Percentiles rank a stretch among this genome's conserved stretches.
Evolutionary conservation across 2,888 invertebrate species (phyloP).

Genomic region (Neuroscelio doddi): DNA sequence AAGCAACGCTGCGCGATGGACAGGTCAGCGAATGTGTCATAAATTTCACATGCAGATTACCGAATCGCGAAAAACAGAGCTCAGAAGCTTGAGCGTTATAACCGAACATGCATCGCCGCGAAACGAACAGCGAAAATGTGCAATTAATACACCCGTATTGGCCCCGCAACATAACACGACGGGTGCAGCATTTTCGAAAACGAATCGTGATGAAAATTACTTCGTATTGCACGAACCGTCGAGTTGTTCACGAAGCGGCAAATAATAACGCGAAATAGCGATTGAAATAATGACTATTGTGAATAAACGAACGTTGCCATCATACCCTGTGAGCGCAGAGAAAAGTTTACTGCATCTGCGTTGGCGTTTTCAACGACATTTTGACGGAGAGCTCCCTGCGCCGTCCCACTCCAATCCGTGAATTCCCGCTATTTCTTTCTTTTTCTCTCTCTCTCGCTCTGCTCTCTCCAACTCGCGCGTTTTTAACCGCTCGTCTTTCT

Average conservation of each 20-base stretch:
- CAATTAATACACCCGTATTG: too few relatives aligned
- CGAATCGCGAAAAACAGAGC: too few relatives aligned
- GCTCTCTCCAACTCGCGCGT: constrained; percentile 23
- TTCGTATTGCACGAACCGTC: too few relatives aligned
- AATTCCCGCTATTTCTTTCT: constrained; percentile 28
- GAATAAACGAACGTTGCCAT: neutral
- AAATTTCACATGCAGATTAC: too few relatives aligned
- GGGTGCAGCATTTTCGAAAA: neutral
- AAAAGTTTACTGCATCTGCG: constrained; percentile 62
- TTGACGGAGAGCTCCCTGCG: constrained; percentile 56
- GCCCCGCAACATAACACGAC: too few relatives aligned
- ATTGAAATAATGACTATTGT: neutral
- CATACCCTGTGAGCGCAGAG: constrained; percentile 4
- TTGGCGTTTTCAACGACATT: constrained; percentile 68
- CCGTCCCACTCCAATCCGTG: constrained; percentile 42
- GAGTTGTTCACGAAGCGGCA: too few relatives aligned
- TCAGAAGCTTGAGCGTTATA: too few relatives aligned
- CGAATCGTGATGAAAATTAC: neutral
- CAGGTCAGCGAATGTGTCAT: too few relatives aligned
- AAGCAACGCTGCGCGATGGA: too few relatives aligned
- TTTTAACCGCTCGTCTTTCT: neutral
- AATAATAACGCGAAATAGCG: neutral
- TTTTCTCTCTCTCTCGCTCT: constrained; percentile 2
- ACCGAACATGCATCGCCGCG: too few relatives aligned
- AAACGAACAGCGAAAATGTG: too few relatives aligned